Base-by-base conservation (phyloP, 2,113 vertebrate genomes). In the human region DNA sequence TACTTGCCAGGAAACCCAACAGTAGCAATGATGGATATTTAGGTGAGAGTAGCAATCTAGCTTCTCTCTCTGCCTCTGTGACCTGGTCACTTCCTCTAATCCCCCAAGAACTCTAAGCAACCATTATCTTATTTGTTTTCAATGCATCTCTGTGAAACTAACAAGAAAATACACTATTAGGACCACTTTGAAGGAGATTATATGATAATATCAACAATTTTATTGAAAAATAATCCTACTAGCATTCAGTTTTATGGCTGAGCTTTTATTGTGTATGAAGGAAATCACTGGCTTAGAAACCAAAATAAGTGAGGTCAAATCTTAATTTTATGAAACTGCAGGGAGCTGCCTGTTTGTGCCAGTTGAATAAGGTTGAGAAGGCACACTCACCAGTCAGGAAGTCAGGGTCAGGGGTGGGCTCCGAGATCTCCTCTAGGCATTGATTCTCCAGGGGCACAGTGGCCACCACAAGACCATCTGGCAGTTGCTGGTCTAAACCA, bases 401-500 rank as follows among this genome's bases (percentile, higher is more conserved):
- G 96, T 99, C 99, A 0, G 99, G 99, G 98, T 99, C 99, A 0
- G 99, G 99, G 0, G 98, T 99, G 17, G 99, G 99, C 93, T 99
- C 99, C 0, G 99, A 99, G 97, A 99, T 99, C 97, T 99, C 99
- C 97, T 99, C 99, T 14, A 99, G 99, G 97, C 99, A 99, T 98
- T 99, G 99, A 92, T 99, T 99, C 98, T 99, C 99, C 38, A 99
- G 98, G 27, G 99, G 99, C 64, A 99, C 99, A 0, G 99, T 99
- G 80, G 99, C 99, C 97, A 99, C 99, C 97, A 99, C 99, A 98
- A 99, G 99, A 89, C 99, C 99, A 97, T 99, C 99, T 0, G 99
- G 99, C 94, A 99, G 99, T 97, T 99, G 99, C 98, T 99, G 99
- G 95, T 99, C 99, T 96, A 99, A 99, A 96, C 99, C 99, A n/a